Evolutionary conservation across 1,140 invertebrate genomes (phyloP).

Genomic region (Formica exsecta): DNA sequence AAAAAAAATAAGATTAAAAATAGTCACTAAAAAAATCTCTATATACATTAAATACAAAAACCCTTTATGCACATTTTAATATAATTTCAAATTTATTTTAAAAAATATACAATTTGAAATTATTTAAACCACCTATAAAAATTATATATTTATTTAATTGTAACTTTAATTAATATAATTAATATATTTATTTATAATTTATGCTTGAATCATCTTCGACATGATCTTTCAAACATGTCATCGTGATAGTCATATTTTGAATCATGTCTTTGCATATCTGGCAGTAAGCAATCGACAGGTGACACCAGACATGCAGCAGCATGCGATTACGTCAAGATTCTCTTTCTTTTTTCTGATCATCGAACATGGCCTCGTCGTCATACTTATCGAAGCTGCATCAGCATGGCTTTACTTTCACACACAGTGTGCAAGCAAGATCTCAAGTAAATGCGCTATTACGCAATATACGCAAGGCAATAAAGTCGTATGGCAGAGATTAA

Average conservation of each 20-base stretch:
- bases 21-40: no score
- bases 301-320: neutral
- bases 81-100: no score
- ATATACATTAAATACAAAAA: neutral
- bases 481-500: constrained; percentile 22
- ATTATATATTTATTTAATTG: neutral
- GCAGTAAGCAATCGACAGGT: neutral
- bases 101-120: neutral
- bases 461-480: constrained; percentile 45
- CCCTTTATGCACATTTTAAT: neutral
- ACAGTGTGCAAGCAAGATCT: constrained; percentile 26
- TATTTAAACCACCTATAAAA: neutral
- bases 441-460: constrained; percentile 21
- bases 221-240: neutral
- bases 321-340: constrained; percentile 36
- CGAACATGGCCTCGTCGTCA: constrained; percentile 9
- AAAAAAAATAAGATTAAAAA: neutral
- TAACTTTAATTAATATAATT: neutral
- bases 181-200: neutral
- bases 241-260: constrained; percentile 1
- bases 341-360: neutral
- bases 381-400: constrained; percentile 27
- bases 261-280: neutral
- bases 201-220: constrained; percentile 4
- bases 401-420: constrained; percentile 36